phyloP scores from a whole-genome alignment of 2,113 vertebrate species.

The Mobula birostris region DNA sequence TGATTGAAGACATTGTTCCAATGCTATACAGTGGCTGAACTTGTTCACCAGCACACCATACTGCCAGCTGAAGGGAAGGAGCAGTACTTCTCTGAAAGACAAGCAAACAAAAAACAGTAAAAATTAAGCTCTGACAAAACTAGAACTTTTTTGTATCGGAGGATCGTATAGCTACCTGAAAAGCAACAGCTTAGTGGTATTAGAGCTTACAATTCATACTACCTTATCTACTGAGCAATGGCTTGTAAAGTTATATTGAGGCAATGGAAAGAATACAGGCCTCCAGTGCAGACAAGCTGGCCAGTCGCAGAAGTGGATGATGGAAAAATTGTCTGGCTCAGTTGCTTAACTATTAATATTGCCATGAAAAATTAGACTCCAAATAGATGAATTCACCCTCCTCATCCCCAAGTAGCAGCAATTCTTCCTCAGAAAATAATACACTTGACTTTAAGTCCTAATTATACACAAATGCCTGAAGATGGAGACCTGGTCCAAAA shows the following conservation, averaged over 20 bases:
- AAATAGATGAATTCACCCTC: not conserved
- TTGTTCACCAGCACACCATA: constrained; percentile 80
- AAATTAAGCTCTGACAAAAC: not conserved
- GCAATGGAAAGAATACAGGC: not conserved
- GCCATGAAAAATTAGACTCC: not conserved
- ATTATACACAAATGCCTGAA: not conserved
- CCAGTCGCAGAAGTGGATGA: not conserved
- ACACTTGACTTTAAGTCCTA: not conserved
- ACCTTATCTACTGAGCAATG: not conserved
- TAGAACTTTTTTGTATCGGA: too few species aligned
- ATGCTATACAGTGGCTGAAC: constrained; percentile 58
- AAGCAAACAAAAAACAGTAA: not conserved
- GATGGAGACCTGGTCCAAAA: not conserved
- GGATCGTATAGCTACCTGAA: not conserved
- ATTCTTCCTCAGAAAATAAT: not conserved
- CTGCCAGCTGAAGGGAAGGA: constrained; percentile 72
- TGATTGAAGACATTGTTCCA: constrained; percentile 57
- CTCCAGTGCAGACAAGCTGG: not conserved
- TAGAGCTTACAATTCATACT: too few species aligned
- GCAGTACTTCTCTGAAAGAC: constrained; percentile 63
- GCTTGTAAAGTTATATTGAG: not conserved
- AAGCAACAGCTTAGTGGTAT: not conserved
- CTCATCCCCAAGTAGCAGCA: not conserved
- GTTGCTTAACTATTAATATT: not conserved
- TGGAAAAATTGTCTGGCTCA: not conserved